Base-by-base conservation (phyloP, 35 echinoderm and acorn worm genomes). In the Ophiothrix spiculata region DNA sequence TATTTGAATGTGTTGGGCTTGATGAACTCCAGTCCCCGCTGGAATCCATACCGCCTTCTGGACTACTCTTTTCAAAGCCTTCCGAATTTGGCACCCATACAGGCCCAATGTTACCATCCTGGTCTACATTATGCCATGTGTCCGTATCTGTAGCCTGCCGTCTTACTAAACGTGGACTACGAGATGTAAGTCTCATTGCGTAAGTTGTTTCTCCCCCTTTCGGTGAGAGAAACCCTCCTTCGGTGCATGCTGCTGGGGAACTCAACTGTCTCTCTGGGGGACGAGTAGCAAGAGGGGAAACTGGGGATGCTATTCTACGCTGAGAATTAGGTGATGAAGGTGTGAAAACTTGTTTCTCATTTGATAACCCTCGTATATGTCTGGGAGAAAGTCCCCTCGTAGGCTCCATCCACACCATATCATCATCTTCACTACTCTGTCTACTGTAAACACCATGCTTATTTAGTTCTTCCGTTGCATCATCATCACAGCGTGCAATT, bases 241-340 rank as follows among this genome's bases (percentile, higher is more conserved):
- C 81, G 16, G 31, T 84, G 32, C 81, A 84, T 84, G 54, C 69
- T 84, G 81, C 81, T 11, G 81, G 81, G 17, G 81, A 84, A 60
- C 81, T 84, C 8, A 84, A 64, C 29, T 84, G 81, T 84, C 81
- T 84, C 54, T 84, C 81, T 19, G 81, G 81, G 23, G 81, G 81
- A 23, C 63, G 81, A 29, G 46, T 60, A 1, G 63, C 81, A 38
- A 84, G 81, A 13, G 81, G 81, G 42, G 81, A 84, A 15, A 84
- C 81, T 10, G 81, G 81, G 35, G 46, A 54, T 17, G 81, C 63
- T 63, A 84, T 84, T 64, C 81, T 54, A 60, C 81, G 81, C 36
- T 54, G 81, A n/a, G 81, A 84, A 19, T 84, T 54, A 12, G 81
- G 81, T 17, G 81, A 84, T 0, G 39, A 60, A 16, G 81, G 81